Evolutionary conservation across 1,140 invertebrate genomes (phyloP).

Genomic region (Lordiphosa collinella): DNA sequence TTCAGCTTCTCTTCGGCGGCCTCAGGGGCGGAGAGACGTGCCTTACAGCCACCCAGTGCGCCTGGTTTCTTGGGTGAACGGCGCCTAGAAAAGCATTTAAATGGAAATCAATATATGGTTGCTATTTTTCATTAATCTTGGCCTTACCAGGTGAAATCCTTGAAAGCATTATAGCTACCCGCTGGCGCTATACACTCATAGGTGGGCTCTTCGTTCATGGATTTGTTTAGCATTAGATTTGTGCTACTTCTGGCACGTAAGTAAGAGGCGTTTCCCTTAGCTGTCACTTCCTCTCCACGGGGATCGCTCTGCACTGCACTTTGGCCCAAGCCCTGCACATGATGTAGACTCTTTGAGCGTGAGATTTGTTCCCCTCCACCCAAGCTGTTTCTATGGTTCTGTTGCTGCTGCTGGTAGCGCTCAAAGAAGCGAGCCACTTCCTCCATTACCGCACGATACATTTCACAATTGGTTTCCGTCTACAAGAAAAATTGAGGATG

Average conservation of each 20-base stretch:
- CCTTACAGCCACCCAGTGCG: constrained; percentile 25
- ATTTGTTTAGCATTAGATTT: constrained; percentile 66
- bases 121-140: neutral
- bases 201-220: constrained; percentile 64
- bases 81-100: constrained; percentile 36
- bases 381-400: constrained; percentile 23
- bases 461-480: constrained; percentile 88
- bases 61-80: constrained; percentile 68
- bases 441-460: constrained; percentile 89
- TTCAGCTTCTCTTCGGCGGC: constrained; percentile 84
- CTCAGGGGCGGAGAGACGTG: constrained; percentile 46
- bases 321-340: constrained; percentile 77
- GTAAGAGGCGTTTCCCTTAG: constrained; percentile 37
- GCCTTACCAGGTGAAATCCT: constrained; percentile 81
- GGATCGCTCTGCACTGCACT: constrained; percentile 29
- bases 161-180: constrained; percentile 79
- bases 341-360: constrained; percentile 81
- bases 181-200: constrained; percentile 65
- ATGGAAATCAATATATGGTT: too few relatives aligned
- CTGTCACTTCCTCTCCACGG: constrained; percentile 53
- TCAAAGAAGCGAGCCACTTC: constrained; percentile 88
- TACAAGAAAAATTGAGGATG: constrained; percentile 59
- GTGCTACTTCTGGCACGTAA: constrained; percentile 79
- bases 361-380: constrained; percentile 55
- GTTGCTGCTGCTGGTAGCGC: constrained; percentile 81